A percentile compares a stretch with the other conserved stretches of the same genome.
Conservation (phyloP, 1,140 invertebrate species). For the Globodera rostochiensis region DNA sequence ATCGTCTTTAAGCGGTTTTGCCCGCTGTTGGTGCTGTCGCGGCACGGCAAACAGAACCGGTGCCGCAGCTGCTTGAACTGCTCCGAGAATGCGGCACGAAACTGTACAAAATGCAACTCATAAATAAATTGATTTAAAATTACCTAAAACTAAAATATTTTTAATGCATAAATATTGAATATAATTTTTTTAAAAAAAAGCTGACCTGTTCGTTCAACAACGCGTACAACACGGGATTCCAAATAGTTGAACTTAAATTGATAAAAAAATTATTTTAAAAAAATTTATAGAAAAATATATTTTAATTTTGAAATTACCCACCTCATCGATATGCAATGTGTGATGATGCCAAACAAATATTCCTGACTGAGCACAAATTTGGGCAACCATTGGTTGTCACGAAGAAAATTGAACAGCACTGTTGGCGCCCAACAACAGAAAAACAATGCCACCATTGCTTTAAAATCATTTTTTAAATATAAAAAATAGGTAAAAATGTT, state of each 20-base stretch:
- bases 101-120: conserved; percentile 3
- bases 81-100: conserved; percentile 34
- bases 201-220: conserved; percentile 67
- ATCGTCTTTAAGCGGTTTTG: background rate
- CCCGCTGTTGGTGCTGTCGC: background rate
- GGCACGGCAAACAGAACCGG: background rate
- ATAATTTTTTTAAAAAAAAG: too few relatives aligned
- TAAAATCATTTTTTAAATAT: background rate
- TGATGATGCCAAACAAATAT: conserved; percentile 68
- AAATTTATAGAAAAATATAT: background rate
- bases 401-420: conserved; percentile 70
- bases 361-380: conserved; percentile 56
- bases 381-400: conserved; percentile 67
- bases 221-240: conserved; percentile 66
- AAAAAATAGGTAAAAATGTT: background rate
- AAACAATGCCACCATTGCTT: conserved; percentile 51
- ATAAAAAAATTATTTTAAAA: too few relatives aligned
- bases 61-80: conserved; percentile 12
- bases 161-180: too few relatives aligned
- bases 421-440: conserved; percentile 56
- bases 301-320: background rate
- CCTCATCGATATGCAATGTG: conserved; percentile 70
- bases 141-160: too few relatives aligned
- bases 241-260: conserved; percentile 66
- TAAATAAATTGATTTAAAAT: too few relatives aligned